These are phyloP conservation scores for Cantharis flavilabris DNA, from an alignment of 2,888 invertebrate genomes.

Conservation along the genomic window DNA sequence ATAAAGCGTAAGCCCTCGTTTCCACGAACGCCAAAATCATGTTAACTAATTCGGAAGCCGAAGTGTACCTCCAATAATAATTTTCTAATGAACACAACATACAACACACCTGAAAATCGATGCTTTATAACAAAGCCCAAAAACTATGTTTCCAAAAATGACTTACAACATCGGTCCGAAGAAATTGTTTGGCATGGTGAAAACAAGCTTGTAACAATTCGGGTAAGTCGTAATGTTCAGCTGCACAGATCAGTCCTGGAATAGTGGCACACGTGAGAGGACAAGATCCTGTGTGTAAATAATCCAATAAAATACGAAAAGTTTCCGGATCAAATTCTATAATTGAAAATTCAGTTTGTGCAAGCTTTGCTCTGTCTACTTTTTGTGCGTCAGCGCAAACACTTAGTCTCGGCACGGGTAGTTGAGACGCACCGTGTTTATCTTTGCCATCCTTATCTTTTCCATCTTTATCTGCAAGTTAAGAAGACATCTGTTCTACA, in stretches of 20 bases:
- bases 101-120: conserved; percentile 71
- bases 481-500: conserved; percentile 20
- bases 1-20: conserved; percentile 82
- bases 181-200: conserved; percentile 92
- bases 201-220: conserved; percentile 92
- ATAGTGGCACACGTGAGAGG: conserved; percentile 90
- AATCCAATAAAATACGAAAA: conserved; percentile 87
- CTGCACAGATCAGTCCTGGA: conserved; percentile 91
- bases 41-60: conserved; percentile 90
- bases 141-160: neutral
- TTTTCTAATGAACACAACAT: conserved; percentile 93
- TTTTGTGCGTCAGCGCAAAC: conserved; percentile 94
- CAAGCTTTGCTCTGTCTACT: conserved; percentile 88
- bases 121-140: neutral
- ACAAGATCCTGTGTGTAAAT: conserved; percentile 91
- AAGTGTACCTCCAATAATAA: conserved; percentile 94
- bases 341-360: conserved; percentile 93
- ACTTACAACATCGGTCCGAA: conserved; percentile 85
- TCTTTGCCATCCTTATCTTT: conserved; percentile 81
- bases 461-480: conserved; percentile 73
- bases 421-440: conserved; percentile 70
- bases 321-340: conserved; percentile 95
- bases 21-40: conserved; percentile 92
- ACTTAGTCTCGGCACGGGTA: conserved; percentile 85
- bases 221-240: conserved; percentile 92